A percentile compares a stretch with the other conserved stretches of the same genome.
These are phyloP conservation scores for Microctenopoma lineatum DNA, from an alignment of 2,797 vertebrate species.

Conservation along the genomic window DNA sequence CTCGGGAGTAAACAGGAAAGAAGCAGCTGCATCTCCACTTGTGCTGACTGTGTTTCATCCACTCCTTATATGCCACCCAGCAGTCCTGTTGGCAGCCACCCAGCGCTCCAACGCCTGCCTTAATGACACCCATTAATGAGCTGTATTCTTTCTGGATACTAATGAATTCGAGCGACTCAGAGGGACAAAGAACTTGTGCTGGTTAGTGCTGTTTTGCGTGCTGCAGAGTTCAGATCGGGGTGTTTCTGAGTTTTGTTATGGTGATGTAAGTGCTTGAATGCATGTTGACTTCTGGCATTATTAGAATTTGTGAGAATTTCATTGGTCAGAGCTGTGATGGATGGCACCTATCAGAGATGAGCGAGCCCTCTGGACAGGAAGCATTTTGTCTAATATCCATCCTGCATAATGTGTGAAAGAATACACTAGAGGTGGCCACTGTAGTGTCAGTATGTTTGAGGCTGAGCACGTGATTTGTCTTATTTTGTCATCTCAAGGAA, in stretches of 20 bases:
- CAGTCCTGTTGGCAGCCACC: constrained; percentile 66
- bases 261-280: neutral
- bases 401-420: constrained; percentile 26
- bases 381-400: constrained; percentile 27
- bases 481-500: neutral
- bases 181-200: constrained; percentile 12
- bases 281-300: constrained; percentile 10
- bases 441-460: neutral
- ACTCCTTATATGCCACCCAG: constrained; percentile 34
- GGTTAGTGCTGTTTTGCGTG: neutral
- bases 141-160: constrained; percentile 49
- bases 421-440: constrained; percentile 26
- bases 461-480: neutral
- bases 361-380: constrained; percentile 29
- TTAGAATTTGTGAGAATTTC: constrained; percentile 9
- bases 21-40: constrained; percentile 54
- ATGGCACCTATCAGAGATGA: constrained; percentile 39
- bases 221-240: neutral
- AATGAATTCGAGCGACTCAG: constrained; percentile 48
- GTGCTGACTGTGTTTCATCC: constrained; percentile 21
- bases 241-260: neutral
- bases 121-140: constrained; percentile 71
- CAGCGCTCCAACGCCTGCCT: constrained; percentile 50
- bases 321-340: constrained; percentile 39
- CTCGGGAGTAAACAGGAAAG: constrained; percentile 14